These are phyloP conservation scores for Myopa testacea DNA, from an alignment of 2,888 invertebrate genomes.

Conservation along the genomic window DNA sequence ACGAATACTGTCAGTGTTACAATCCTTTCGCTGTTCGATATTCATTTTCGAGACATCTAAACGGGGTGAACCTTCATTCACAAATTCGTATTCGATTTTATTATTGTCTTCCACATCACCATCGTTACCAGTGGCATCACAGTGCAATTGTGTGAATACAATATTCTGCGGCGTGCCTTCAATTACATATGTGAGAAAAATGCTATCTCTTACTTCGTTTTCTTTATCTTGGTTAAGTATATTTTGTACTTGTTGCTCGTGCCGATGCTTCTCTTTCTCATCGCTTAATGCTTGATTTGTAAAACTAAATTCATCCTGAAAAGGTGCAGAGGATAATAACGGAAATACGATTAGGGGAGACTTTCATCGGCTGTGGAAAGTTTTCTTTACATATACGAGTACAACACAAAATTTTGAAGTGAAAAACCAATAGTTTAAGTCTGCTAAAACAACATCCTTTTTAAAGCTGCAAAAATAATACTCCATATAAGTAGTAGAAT, in stretches of 20 bases:
- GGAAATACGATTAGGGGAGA: slow-evolving; percentile 44
- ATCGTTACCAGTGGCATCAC: background rate
- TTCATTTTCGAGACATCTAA: background rate
- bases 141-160: slow-evolving; percentile 13
- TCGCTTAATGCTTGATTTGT: slow-evolving; percentile 30
- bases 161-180: background rate
- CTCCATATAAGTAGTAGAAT: background rate
- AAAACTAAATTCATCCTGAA: slow-evolving; percentile 45
- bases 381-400: background rate
- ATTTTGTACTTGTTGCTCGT: slow-evolving; percentile 28
- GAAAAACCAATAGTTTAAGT: background rate
- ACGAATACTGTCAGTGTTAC: background rate
- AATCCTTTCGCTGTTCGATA: background rate
- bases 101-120: slow-evolving; percentile 34
- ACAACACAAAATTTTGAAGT: background rate
- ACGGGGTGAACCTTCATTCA: background rate
- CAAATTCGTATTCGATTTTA: background rate
- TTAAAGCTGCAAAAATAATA: background rate
- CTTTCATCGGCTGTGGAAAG: background rate
- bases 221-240: background rate
- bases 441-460: background rate
- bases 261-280: slow-evolving; percentile 15
- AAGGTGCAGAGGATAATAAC: slow-evolving; percentile 46
- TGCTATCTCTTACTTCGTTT: background rate
- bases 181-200: slow-evolving; percentile 12